Evolutionary conservation across 2,797 vertebrate genomes (phyloP).

Genomic region (Xyrichtys novacula): DNA sequence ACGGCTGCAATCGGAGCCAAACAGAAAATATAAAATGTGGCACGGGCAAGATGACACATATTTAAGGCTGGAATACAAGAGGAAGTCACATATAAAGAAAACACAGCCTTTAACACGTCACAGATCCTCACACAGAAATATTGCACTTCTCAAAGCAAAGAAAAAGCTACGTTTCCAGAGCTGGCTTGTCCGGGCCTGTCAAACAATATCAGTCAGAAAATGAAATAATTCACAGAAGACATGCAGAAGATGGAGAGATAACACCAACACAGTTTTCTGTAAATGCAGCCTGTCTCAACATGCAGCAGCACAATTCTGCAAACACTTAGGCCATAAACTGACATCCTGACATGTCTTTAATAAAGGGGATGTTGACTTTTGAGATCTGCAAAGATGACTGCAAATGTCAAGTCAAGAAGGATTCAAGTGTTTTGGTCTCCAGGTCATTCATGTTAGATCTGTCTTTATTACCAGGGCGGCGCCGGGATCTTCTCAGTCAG

Average conservation of each 20-base stretch:
- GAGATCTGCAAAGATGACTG: background rate
- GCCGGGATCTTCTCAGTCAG: background rate
- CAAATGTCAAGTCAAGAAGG: background rate
- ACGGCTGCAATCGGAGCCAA: slow-evolving; percentile 19
- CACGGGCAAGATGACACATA: background rate
- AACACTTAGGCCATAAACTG: background rate
- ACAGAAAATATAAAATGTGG: slow-evolving; percentile 26
- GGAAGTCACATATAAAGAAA: slow-evolving; percentile 21
- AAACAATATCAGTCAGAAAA: background rate
- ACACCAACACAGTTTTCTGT: slow-evolving; percentile 1
- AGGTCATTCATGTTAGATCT: background rate
- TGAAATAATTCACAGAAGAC: background rate
- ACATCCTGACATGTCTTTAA: background rate
- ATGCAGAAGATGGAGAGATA: background rate
- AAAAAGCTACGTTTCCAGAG: background rate
- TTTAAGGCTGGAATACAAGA: slow-evolving; percentile 22
- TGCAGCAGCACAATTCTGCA: background rate
- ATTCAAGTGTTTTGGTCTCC: background rate
- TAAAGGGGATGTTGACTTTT: background rate
- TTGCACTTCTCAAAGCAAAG: slow-evolving; percentile 61
- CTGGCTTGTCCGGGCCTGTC: background rate
- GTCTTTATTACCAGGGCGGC: background rate
- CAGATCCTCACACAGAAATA: slow-evolving; percentile 33
- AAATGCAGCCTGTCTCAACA: background rate
- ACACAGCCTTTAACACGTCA: slow-evolving; percentile 13